Evolutionary conservation across 2,888 invertebrate genomes (phyloP), one percentile per base, ranked within the genome.

Genomic region (Auanema freiburgensis): DNA sequence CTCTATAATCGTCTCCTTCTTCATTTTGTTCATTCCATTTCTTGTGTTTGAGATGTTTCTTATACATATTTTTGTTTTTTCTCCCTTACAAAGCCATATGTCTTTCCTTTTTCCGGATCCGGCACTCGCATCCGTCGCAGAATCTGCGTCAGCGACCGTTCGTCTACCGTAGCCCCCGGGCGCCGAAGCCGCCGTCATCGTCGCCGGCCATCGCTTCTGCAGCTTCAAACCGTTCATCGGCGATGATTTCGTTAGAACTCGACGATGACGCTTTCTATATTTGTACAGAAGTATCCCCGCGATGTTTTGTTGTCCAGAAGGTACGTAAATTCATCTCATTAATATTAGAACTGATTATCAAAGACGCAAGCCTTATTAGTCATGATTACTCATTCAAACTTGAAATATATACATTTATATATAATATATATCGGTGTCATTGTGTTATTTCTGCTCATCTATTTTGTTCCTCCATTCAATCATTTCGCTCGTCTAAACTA

Each of bases 281-380:
- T 75, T 89, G 89, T 82, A 88, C 88, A 50, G 87, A 89, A 55
- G 88, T 87, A 83, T 88, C 88, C 79, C 88, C 89, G 33, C 85
- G 89, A 65, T 89, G 88, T 84, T 89, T 87, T 84, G 88, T 89
- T 79, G 88, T 89, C 60, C 88, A 89, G 79, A 89, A 89, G 88
- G 89, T 89, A 84, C 52, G 69, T 70, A 42, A 52, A 52, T 1
- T 52, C 24, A 23, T 24, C 25, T 52, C 6, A 23, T 52, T 52
- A 21, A 16, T 16, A 23, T 52, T 52, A 5, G 33, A 33, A 33
- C 8, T 33, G 33, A 3, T 33, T 33, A 33, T 33, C 33, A 8
- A 33, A 33, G 33, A 33, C 33, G 33, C 33, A 33, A 33, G 33
- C 33, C 8, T 33, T 33, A 33, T 33, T 33, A 33, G 4, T 33